Base-by-base conservation (phyloP, 2,888 invertebrate species). In the Lochmaea capreae region DNA sequence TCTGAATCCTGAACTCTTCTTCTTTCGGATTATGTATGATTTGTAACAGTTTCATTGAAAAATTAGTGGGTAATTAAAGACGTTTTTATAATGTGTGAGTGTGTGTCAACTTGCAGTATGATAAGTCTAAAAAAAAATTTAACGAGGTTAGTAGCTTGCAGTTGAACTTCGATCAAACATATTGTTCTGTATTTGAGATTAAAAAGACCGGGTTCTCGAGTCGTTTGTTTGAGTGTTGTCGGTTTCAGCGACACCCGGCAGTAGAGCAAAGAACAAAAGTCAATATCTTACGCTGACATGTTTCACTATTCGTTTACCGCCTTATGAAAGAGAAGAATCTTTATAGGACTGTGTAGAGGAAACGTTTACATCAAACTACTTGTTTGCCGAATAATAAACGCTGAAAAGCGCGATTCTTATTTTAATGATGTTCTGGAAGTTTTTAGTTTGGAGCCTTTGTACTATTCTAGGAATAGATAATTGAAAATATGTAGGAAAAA, bases 201-300 rank as follows among this genome's bases (percentile, higher is more conserved):
- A 69, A 63, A 69, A 70, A 59, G 70, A 57, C 39, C 26, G 26
- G 11, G 43, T 46, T 67, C 70, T 63, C 54, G 62, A 49, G 39
- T 33, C 39, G 70, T 33, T 49, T 52, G 61, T 63, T 63, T 63
- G 62, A 62, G 63, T 57, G 52, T 63, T 63, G 70, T 63, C 70
- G 63, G 63, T 70, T 70, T 39, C 70, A 63, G 63, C 62, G 66
- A 22, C 62, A 63, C 42, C 54, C 62, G 72, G 72, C 62, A 74
- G 74, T 70, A 66, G 76, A 79, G 78, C 75, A 79, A 80, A 80
- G 79, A 78, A 77, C 78, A 81, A 80, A 77, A 79, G 80, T 80
- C 81, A 79, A 82, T 81, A 81, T 81, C 78, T 81, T 79, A 80
- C 71, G 75, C 76, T 79, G 80, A 79, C 80, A 81, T 79, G 80